Evolutionary conservation across 2,113 vertebrate species (phyloP).

Genomic region (Chamaea fasciata): DNA sequence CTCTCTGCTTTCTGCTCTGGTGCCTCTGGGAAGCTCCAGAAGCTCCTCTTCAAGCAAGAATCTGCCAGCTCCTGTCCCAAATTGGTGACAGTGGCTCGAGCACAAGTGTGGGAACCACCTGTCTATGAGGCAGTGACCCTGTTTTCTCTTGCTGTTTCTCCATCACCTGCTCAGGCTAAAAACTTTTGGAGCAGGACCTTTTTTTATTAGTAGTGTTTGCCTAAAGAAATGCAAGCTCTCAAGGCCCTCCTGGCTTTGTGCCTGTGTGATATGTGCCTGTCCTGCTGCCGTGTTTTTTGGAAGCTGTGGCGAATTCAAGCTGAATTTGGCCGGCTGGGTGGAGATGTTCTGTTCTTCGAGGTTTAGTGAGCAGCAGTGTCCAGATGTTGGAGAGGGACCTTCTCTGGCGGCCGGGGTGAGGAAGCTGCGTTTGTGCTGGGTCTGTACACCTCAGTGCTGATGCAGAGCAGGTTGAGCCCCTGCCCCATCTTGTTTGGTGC

Average conservation of each 20-base stretch:
- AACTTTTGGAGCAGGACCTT: background rate
- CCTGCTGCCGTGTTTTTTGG: background rate
- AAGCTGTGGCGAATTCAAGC: background rate
- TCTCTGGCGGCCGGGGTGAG: background rate
- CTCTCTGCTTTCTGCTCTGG: background rate
- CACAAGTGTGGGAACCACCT: background rate
- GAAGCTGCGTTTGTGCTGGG: background rate
- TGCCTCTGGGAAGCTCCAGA: background rate
- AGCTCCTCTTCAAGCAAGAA: background rate
- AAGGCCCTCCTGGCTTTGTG: background rate
- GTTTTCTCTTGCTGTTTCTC: background rate
- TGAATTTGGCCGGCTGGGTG: background rate
- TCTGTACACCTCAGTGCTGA: background rate
- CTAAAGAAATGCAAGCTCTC: background rate
- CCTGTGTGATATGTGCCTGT: background rate
- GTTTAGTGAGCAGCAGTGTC: background rate
- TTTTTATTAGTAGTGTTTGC: background rate
- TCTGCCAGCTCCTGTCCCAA: background rate
- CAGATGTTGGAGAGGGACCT: background rate
- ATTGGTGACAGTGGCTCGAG: fast-evolving
- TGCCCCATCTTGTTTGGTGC: too few species aligned
- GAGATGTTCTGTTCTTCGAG: background rate
- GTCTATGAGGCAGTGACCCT: background rate
- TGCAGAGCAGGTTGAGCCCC: background rate
- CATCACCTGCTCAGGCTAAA: background rate